Conservation (phyloP, 2,113 vertebrate species). For the Marmota flaviventris region DNA sequence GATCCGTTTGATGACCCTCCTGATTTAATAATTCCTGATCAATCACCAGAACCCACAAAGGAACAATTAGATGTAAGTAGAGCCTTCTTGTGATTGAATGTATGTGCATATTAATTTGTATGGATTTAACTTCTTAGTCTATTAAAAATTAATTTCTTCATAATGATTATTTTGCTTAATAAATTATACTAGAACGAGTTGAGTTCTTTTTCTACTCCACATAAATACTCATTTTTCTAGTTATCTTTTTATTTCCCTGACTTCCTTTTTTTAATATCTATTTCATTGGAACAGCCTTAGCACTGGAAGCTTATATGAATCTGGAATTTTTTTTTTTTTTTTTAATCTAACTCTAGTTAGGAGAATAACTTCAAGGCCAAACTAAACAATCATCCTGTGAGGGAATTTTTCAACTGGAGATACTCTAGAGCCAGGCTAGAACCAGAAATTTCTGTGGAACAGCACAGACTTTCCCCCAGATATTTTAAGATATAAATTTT, state of each 20-base stretch:
- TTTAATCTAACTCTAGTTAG: neutral
- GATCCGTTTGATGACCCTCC: slow-evolving; percentile 97
- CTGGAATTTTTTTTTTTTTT: slow-evolving; percentile 48
- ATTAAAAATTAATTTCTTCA: slow-evolving; percentile 34
- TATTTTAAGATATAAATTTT: slow-evolving; percentile 33
- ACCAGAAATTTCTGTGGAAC: slow-evolving; percentile 18
- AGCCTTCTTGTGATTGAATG: slow-evolving; percentile 33
- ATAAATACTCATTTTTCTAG: neutral
- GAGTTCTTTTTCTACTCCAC: slow-evolving; percentile 1
- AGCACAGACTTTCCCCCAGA: neutral
- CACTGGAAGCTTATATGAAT: neutral
- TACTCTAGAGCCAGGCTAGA: slow-evolving; percentile 22
- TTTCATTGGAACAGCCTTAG: neutral
- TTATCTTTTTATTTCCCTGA: slow-evolving; percentile 2
- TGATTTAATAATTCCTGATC: slow-evolving; percentile 93
- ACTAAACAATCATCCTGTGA: neutral
- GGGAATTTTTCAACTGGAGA: neutral
- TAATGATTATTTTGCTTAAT: slow-evolving; percentile 52
- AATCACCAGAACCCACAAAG: slow-evolving; percentile 96
- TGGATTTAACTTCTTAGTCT: slow-evolving; percentile 6
- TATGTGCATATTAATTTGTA: neutral
- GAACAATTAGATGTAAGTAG: slow-evolving; percentile 96
- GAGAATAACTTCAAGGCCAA: neutral
- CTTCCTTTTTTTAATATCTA: slow-evolving; percentile 45
- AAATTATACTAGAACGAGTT: slow-evolving; percentile 25